phyloP scores from a whole-genome alignment of 2,113 vertebrate genomes.

The Caranx melampygus region DNA sequence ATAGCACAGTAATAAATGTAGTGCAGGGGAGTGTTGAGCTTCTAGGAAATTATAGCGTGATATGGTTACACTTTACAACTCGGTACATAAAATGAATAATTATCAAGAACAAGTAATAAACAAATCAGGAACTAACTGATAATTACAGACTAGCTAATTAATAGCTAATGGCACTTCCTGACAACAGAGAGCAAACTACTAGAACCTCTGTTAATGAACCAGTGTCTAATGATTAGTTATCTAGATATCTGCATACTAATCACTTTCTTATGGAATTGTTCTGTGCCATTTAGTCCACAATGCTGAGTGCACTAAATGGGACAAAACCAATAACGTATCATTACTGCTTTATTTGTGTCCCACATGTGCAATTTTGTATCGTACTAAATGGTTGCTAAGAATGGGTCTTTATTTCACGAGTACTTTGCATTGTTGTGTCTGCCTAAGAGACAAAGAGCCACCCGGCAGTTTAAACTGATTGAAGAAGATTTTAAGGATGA shows the following conservation, averaged over 20 bases:
- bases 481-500: too few species aligned
- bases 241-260: constrained; percentile 20
- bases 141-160: constrained; percentile 58
- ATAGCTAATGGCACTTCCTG: constrained; percentile 41
- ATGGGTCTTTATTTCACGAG: neutral
- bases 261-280: constrained; percentile 32
- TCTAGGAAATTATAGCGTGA: constrained; percentile 41
- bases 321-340: constrained; percentile 30
- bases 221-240: constrained; percentile 54
- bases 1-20: constrained; percentile 70
- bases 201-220: constrained; percentile 50
- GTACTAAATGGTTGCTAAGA: neutral
- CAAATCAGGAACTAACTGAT: constrained; percentile 50
- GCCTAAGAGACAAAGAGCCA: too few species aligned
- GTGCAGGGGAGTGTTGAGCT: constrained; percentile 52
- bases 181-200: constrained; percentile 22
- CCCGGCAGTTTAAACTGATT: too few species aligned
- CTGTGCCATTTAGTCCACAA: neutral
- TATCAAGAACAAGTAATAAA: constrained; percentile 36
- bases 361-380: constrained; percentile 8
- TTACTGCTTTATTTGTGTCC: constrained; percentile 8
- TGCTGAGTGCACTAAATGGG: constrained; percentile 27
- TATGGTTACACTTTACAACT: constrained; percentile 17
- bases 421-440: too few species aligned
- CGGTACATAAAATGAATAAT: constrained; percentile 30